Base-by-base conservation (phyloP, 2,888 invertebrate genomes). In the Loripinus fragilis region DNA sequence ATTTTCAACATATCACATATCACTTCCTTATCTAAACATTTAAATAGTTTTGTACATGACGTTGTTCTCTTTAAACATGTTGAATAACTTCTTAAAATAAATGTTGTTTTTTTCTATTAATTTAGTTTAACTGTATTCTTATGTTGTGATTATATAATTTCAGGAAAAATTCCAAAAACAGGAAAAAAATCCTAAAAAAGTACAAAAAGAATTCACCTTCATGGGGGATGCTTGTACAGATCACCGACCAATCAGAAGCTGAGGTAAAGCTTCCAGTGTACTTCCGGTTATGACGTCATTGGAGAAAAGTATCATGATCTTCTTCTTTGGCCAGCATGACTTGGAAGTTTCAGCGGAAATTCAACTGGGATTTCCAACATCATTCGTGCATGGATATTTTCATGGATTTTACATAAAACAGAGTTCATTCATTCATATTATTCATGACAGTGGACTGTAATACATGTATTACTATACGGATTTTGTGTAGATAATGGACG, bases 101-200 rank as follows among this genome's bases (percentile, higher is more conserved):
- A n/a, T n/a, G n/a, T n/a, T n/a, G n/a, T n/a, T n/a, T n/a, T n/a
- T n/a, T n/a, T n/a, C n/a, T n/a, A n/a, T n/a, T n/a, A n/a, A n/a
- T n/a, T n/a, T n/a, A n/a, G n/a, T n/a, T n/a, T 23, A 38, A 23
- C 12, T 33, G 23, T 35, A 25, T 64, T n/a, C 25, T 33, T 33
- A 35, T 64, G 33, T 20, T 2, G 2, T 33, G 38, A 33, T 60
- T 64, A 7, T 33, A 41, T 41, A 20, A 33, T 78, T 80, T 76
- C 80, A 80, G 80, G 80, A 76, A 60, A 78, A 80, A 76, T 80
- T 50, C 80, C 73, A 80, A 80, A 71, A 79, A 80, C 72, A 76
- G 52, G 72, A 64, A 67, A 69, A 70, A 73, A 75, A 73, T 67
- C 66, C 10, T 60, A 76, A 80, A 73, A 70, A 60, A 30, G 33